phyloP scores from a whole-genome alignment of 23 tunicate species.

The Ciona savignyi region DNA sequence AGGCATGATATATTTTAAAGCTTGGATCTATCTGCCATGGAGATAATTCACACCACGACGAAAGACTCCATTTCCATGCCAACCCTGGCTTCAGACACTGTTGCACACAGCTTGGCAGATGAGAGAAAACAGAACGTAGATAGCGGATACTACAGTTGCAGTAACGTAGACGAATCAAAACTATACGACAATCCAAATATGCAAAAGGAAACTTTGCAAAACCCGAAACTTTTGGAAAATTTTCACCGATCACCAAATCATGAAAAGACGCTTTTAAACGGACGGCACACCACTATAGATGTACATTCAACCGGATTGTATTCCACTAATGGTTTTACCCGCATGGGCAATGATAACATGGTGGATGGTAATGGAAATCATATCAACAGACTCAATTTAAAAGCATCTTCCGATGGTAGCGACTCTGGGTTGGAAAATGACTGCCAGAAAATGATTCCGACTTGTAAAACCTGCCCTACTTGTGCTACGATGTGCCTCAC shows the following conservation, averaged over 20 bases:
- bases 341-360: neutral
- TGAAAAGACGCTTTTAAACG: neutral
- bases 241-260: neutral
- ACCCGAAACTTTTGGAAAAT: neutral
- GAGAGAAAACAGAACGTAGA: conserved; percentile 31
- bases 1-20: neutral
- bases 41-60: neutral
- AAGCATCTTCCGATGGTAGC: neutral
- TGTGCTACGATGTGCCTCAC: neutral
- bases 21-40: neutral
- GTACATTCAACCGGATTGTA: neutral
- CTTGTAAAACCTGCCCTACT: neutral
- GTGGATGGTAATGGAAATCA: neutral
- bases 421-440: neutral
- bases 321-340: neutral
- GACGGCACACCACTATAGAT: neutral
- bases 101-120: neutral
- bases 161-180: conserved; percentile 15
- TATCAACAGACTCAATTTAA: neutral
- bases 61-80: neutral
- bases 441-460: neutral
- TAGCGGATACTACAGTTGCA: conserved; percentile 78
- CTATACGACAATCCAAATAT: neutral
- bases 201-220: neutral
- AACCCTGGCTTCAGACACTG: neutral